A percentile compares a stretch with the other conserved stretches of the same genome.
Evolutionary conservation across 2,888 invertebrate genomes (phyloP).

Genomic region (Myopa tessellatipennis): DNA sequence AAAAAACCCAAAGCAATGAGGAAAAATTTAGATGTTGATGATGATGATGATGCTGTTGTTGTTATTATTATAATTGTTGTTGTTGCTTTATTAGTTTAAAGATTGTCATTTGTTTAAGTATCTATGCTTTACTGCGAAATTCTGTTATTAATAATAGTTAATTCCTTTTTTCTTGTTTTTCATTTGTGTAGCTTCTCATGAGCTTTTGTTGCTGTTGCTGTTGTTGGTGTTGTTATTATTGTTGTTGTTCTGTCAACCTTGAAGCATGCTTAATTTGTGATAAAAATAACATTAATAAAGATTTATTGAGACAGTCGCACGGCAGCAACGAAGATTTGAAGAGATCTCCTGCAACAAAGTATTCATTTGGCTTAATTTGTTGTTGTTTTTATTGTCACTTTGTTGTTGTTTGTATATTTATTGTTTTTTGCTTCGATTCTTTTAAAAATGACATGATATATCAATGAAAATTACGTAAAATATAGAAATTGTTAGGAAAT

Average conservation of each 20-base stretch:
- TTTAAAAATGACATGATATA: too few relatives aligned
- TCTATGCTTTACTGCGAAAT: background rate
- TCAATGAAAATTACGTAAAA: too few relatives aligned
- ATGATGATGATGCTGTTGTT: too few relatives aligned
- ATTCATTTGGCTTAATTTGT: too few relatives aligned
- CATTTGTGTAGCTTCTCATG: too few relatives aligned
- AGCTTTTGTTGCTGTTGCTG: background rate
- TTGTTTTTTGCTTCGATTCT: too few relatives aligned
- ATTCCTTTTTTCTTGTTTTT: background rate
- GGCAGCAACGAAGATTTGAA: background rate
- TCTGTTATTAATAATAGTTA: background rate
- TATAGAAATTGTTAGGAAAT: too few relatives aligned
- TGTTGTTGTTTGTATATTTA: too few relatives aligned
- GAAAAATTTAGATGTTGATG: too few relatives aligned
- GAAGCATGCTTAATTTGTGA: background rate
- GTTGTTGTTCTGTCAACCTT: background rate
- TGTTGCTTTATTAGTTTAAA: background rate
- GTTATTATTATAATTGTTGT: background rate
- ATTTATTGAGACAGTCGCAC: slow-evolving; percentile 1
- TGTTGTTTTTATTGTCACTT: too few relatives aligned
- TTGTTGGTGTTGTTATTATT: background rate
- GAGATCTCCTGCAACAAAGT: too few relatives aligned
- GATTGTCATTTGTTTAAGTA: background rate
- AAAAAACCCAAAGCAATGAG: too few relatives aligned
- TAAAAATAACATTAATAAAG: slow-evolving; percentile 11